These are phyloP conservation scores for Troilus luridus DNA, from an alignment of 2,888 invertebrate genomes.

Conservation along the genomic window DNA sequence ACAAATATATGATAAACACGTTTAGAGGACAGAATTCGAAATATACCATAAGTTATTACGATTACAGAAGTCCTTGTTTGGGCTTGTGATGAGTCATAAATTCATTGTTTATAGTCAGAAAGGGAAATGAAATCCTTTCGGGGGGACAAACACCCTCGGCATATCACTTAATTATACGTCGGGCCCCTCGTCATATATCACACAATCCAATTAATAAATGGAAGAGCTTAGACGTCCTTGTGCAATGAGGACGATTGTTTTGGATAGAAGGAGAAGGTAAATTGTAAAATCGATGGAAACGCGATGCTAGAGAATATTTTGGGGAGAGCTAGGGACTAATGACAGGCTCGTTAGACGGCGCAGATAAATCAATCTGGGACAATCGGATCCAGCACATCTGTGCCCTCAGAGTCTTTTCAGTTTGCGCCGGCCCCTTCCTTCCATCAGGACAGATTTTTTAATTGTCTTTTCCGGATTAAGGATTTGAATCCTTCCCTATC, in stretches of 20 bases:
- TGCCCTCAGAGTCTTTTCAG: not conserved
- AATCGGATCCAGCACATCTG: slow-evolving; percentile 48
- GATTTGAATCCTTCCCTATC: not conserved
- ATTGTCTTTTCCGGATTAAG: not conserved
- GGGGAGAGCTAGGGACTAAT: slow-evolving; percentile 30
- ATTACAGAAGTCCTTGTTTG: too few relatives aligned
- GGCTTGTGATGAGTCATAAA: not conserved
- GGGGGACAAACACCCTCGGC: not conserved
- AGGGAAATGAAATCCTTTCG: not conserved
- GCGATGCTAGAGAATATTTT: slow-evolving; percentile 16
- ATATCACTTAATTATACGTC: not conserved
- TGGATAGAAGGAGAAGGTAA: slow-evolving; percentile 41
- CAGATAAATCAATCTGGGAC: slow-evolving; percentile 46
- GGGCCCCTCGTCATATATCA: not conserved
- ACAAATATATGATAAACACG: too few relatives aligned
- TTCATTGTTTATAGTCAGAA: not conserved
- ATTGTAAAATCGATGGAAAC: slow-evolving; percentile 54
- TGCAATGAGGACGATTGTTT: not conserved
- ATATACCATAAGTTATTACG: too few relatives aligned
- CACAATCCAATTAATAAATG: not conserved
- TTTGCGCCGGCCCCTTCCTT: not conserved
- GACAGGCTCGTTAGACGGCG: slow-evolving; percentile 51
- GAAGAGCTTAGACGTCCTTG: not conserved
- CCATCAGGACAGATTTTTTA: not conserved
- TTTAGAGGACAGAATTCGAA: too few relatives aligned